Evolutionary conservation across 2,888 invertebrate genomes (phyloP).

Genomic region (Diplazon laetatorius): DNA sequence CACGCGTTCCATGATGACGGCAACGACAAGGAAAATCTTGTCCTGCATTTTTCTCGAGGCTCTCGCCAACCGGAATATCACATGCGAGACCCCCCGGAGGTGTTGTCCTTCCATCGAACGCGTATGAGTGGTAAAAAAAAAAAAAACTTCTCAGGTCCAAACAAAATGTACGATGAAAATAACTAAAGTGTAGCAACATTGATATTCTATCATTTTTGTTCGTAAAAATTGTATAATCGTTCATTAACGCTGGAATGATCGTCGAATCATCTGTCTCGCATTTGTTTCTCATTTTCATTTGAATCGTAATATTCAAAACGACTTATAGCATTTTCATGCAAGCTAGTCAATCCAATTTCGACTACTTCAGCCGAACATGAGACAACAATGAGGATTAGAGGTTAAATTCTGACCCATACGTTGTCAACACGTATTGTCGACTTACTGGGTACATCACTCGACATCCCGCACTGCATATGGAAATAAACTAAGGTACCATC

Average conservation of each 20-base stretch:
- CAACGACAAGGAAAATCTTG: slow-evolving; percentile 26
- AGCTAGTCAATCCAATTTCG: neutral
- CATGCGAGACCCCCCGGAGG: slow-evolving; percentile 52
- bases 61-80: slow-evolving; percentile 59
- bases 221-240: no score
- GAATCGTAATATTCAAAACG: no score
- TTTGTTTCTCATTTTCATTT: no score
- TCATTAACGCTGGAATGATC: no score
- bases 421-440: neutral
- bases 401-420: neutral
- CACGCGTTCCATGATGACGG: slow-evolving; percentile 39
- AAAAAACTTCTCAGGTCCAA: no score
- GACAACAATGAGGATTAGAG: neutral
- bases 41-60: slow-evolving; percentile 29
- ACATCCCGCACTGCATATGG: neutral
- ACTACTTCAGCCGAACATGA: neutral
- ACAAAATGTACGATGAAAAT: no score
- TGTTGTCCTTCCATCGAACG: slow-evolving; percentile 29
- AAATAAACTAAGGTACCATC: slow-evolving; percentile 7
- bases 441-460: slow-evolving; percentile 7
- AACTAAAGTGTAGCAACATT: no score
- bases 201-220: no score
- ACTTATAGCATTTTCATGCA: no score
- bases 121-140: neutral
- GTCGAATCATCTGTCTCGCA: no score